Conservation (phyloP, 2,113 vertebrate genomes). For the Dolichotis patagonum region DNA sequence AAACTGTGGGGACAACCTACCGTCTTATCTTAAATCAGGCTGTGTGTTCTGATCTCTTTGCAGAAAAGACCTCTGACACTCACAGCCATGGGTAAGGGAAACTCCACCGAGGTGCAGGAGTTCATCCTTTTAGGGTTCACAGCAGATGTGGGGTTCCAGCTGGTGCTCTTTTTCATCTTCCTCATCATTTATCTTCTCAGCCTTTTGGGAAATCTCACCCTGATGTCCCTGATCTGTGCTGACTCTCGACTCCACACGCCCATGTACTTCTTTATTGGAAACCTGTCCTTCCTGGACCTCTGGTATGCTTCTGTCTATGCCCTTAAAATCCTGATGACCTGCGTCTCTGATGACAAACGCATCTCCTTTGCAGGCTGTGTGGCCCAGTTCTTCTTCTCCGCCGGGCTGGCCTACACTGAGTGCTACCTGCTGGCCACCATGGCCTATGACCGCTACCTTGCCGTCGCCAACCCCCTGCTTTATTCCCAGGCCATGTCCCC, state of each 20-base stretch:
- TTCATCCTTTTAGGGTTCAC: slow-evolving; percentile 76
- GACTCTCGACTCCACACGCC: slow-evolving; percentile 72
- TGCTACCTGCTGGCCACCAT: slow-evolving; percentile 72
- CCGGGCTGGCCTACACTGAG: slow-evolving; percentile 66
- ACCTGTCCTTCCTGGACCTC: slow-evolving; percentile 73
- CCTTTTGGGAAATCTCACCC: slow-evolving; percentile 65
- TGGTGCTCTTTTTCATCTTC: slow-evolving; percentile 71
- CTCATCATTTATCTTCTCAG: slow-evolving; percentile 67
- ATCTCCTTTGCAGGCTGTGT: slow-evolving; percentile 75
- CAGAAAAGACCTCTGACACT: neutral
- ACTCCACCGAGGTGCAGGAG: slow-evolving; percentile 51
- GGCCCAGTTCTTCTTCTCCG: slow-evolving; percentile 76
- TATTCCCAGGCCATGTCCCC: slow-evolving; percentile 71
- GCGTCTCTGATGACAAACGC: slow-evolving; percentile 65
- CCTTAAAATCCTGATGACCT: slow-evolving; percentile 74
- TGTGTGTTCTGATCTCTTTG: neutral
- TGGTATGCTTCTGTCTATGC: slow-evolving; percentile 76
- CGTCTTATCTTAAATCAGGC: neutral
- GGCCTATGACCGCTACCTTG: slow-evolving; percentile 73
- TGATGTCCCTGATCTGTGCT: slow-evolving; percentile 68
- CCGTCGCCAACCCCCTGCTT: slow-evolving; percentile 73
- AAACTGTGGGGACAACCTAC: neutral
- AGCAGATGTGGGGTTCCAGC: neutral
- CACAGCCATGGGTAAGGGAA: slow-evolving; percentile 49
- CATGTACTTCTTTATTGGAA: slow-evolving; percentile 81